phyloP scores from a whole-genome alignment of 2,888 invertebrate genomes.

The Campaea margaritaria region DNA sequence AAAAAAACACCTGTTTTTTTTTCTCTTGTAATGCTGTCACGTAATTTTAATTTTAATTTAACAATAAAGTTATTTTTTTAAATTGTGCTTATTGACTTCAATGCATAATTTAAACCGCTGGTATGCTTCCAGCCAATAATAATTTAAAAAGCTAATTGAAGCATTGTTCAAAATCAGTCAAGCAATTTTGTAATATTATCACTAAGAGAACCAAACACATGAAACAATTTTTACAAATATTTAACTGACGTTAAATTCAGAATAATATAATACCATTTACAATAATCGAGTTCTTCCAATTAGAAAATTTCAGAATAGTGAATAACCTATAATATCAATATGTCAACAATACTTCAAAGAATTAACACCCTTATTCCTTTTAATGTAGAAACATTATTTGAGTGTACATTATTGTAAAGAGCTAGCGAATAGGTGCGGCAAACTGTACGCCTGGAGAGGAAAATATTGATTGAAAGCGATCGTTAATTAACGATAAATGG shows the following conservation, averaged over 20 bases:
- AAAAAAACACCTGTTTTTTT: too few relatives aligned
- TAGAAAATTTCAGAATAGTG: slow-evolving; percentile 11
- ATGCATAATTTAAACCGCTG: too few relatives aligned
- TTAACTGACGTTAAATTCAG: neutral
- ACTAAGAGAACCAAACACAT: too few relatives aligned
- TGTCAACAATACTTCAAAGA: slow-evolving; percentile 28
- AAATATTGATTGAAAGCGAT: slow-evolving; percentile 38
- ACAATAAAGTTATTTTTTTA: too few relatives aligned
- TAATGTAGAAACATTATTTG: slow-evolving; percentile 19
- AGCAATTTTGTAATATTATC: too few relatives aligned
- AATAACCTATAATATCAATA: slow-evolving; percentile 14
- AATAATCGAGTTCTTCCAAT: slow-evolving; percentile 1
- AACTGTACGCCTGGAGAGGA: slow-evolving; percentile 26
- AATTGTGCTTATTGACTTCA: too few relatives aligned
- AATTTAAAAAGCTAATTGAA: too few relatives aligned
- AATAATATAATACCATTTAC: neutral
- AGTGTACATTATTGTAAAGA: slow-evolving; percentile 29
- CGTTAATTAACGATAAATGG: slow-evolving; percentile 28
- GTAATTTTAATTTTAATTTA: too few relatives aligned
- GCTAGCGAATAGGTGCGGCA: slow-evolving; percentile 38
- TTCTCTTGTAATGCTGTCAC: too few relatives aligned
- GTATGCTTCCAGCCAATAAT: too few relatives aligned
- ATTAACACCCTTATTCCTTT: slow-evolving; percentile 22
- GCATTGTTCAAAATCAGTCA: too few relatives aligned
- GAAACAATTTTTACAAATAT: neutral